These are phyloP conservation scores for Cinclus mexicanus DNA, from an alignment of 2,113 vertebrate species.

Conservation along the genomic window DNA sequence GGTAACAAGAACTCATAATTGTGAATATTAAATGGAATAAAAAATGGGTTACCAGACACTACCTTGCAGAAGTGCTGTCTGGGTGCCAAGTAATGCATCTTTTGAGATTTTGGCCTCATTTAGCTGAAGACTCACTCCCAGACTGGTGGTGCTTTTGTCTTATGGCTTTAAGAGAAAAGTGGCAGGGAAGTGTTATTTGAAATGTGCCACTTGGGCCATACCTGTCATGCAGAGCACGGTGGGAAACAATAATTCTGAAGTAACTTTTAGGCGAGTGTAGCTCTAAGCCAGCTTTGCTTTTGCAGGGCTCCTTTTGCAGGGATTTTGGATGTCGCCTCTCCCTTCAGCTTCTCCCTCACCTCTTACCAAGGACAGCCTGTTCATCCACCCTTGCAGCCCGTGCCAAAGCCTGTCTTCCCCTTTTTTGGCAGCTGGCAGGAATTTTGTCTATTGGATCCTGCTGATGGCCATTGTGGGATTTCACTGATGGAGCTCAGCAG, in stretches of 20 bases:
- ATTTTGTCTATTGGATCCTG: neutral
- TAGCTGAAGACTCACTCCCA: neutral
- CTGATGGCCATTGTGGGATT: neutral
- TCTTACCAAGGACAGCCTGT: neutral
- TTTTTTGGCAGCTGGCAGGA: neutral
- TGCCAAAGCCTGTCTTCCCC: neutral
- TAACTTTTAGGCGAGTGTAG: neutral
- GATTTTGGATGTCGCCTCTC: neutral
- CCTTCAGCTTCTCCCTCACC: neutral
- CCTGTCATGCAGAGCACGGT: neutral
- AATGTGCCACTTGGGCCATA: neutral
- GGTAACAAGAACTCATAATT: neutral
- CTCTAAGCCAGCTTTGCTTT: neutral
- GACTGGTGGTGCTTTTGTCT: neutral
- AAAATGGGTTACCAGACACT: neutral
- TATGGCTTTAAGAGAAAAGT: neutral
- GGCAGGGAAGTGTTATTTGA: neutral
- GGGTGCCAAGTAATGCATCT: neutral
- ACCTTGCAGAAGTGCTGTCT: neutral
- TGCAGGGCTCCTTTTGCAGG: neutral
- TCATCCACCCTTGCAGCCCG: fast-evolving
- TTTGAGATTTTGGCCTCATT: neutral
- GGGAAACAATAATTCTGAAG: neutral
- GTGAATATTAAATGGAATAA: neutral
- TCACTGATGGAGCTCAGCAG: neutral